Percentiles rank a stretch among this genome's conserved stretches.
Conservation (phyloP, 2,888 invertebrate genomes). For the Scaptomyza polygonia region DNA sequence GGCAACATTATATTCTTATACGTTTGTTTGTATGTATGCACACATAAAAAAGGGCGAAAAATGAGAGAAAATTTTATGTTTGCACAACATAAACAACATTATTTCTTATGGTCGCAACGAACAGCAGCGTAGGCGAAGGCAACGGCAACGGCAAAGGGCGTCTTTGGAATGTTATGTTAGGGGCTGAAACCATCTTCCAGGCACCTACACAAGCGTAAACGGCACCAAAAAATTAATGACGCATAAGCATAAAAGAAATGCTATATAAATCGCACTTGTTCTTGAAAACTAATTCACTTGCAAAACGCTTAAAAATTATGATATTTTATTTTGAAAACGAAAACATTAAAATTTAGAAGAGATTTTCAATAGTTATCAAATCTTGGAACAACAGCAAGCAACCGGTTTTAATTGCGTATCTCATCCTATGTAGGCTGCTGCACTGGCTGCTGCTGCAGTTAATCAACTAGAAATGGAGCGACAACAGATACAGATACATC, state of each 20-base stretch:
- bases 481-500: constrained; percentile 47
- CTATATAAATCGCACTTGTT: constrained; percentile 35
- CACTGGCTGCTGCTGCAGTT: constrained; percentile 67
- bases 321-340: no score
- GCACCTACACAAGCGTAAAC: constrained; percentile 68
- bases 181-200: constrained; percentile 28
- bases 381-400: constrained; percentile 7
- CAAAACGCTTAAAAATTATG: neutral
- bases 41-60: constrained; percentile 42
- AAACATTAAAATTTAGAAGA: neutral
- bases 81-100: constrained; percentile 80
- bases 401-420: constrained; percentile 35
- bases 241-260: constrained; percentile 55
- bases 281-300: neutral
- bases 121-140: constrained; percentile 2
- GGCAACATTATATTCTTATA: constrained; percentile 34
- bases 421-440: constrained; percentile 26
- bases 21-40: constrained; percentile 26
- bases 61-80: constrained; percentile 68
- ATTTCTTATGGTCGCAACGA: constrained; percentile 72
- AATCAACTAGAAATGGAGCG: constrained; percentile 68
- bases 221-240: constrained; percentile 70
- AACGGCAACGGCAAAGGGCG: constrained; percentile 17
- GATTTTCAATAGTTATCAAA: neutral
- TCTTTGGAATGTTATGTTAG: constrained; percentile 15